Evolutionary conservation across 1,140 invertebrate species (phyloP), one percentile per base, ranked within the genome.

Genomic region (Hyles euphorbiae): DNA sequence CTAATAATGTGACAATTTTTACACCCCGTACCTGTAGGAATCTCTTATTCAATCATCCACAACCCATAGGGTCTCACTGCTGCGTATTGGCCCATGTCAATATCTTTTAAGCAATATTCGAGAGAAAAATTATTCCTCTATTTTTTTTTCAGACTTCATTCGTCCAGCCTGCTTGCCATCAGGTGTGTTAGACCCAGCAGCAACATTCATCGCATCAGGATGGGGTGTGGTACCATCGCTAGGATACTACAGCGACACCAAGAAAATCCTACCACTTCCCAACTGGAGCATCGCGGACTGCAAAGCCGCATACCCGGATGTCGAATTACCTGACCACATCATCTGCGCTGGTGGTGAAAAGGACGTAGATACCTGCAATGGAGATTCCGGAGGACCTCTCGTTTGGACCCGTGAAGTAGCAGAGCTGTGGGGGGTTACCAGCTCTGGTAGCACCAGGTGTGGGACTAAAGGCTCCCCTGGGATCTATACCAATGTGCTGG

Each of bases 171-270:
- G 77, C 34, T 45, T 78, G 6, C 77, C 75, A n/a, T 12, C 57
- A 0, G 65, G 63, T 5, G 40, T 57, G 7, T 36, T 66, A 1
- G 22, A 33, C 34, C 12, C 34, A 5, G 46, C 63, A 32, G 48
- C 53, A 1, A 74, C 44, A 45, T 89, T 93, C 2, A 90, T 87
- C 8, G 91, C 93, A 0, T 92, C 93, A 0, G 94, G 94, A 3
- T 95, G 93, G 93, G 93, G 93, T 2, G 89, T 67, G 43, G 52
- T 60, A 7, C 40, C 60, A 68, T 45, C 83, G 84, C 1, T 85
- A 89, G 56, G 76, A 32, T 8, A 58, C 11, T 65, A 67, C 56
- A 74, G 68, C 11, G 6, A 59, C 11, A 57, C 65, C 1, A 76
- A 76, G 57, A 78, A 73, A 49, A 59, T 67, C 53, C 59, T 74